A percentile compares a stretch with the other conserved stretches of the same genome.
phyloP scores from a whole-genome alignment of 1,140 invertebrate genomes.

The Neodiprion fabricii region DNA sequence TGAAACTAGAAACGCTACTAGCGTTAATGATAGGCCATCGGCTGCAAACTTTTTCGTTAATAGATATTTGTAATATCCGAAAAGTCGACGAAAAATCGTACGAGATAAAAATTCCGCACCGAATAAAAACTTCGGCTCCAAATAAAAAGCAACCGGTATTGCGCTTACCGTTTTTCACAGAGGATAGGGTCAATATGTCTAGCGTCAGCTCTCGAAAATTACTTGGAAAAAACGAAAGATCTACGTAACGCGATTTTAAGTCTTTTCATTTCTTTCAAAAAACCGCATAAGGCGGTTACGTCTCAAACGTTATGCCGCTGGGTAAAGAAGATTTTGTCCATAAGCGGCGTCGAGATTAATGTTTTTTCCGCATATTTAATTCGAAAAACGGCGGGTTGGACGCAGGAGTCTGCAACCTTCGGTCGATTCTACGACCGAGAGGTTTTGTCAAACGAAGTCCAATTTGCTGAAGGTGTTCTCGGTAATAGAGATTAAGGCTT shows the following conservation, averaged over 20 bases:
- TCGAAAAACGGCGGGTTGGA: slow-evolving; percentile 18
- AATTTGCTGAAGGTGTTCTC: slow-evolving; percentile 17
- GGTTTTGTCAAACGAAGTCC: slow-evolving; percentile 8
- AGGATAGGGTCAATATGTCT: background rate
- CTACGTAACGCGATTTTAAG: background rate
- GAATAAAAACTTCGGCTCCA: slow-evolving; percentile 20
- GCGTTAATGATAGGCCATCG: slow-evolving; percentile 29
- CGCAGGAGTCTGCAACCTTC: slow-evolving; percentile 12
- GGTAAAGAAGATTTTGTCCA: background rate
- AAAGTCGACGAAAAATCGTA: background rate
- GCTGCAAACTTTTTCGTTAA: slow-evolving; percentile 23
- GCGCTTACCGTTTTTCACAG: slow-evolving; percentile 20
- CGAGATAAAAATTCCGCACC: slow-evolving; percentile 23
- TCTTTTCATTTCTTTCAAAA: slow-evolving; percentile 17
- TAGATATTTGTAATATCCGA: slow-evolving; percentile 21
- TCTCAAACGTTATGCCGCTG: slow-evolving; percentile 18
- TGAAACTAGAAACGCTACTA: slow-evolving; percentile 33
- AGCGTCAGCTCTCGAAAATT: slow-evolving; percentile 13
- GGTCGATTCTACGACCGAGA: slow-evolving; percentile 15
- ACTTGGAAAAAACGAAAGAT: slow-evolving; percentile 4
- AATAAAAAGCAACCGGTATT: slow-evolving; percentile 19
- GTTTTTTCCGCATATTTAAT: slow-evolving; percentile 13
- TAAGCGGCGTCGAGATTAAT: slow-evolving; percentile 9
- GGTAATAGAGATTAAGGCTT: too few relatives aligned
- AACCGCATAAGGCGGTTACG: slow-evolving; percentile 16